Evolutionary conservation across 2,797 vertebrate genomes (phyloP), one percentile per base, ranked within the genome.

Genomic region (Bradypodion pumilum): DNA sequence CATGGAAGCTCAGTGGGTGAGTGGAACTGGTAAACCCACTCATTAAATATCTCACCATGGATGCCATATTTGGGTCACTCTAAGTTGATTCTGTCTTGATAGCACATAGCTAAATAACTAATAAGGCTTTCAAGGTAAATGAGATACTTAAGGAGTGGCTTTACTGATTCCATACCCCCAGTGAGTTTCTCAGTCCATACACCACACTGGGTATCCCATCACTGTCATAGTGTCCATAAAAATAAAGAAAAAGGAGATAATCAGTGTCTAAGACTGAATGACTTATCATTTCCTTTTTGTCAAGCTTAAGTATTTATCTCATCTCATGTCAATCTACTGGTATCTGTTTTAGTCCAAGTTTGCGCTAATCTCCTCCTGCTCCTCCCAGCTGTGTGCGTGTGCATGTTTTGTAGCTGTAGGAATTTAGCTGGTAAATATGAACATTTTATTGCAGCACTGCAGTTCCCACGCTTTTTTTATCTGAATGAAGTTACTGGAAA

Each of bases 401-500:
- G 68, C 19, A 42, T 12, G 70, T n/a, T 21, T 35, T 74, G 23
- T 85, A 52, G 37, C 19, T 42, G 25, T 59, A 59, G 32, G 66
- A 74, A 82, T 80, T 77, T 77, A 49, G 77, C 37, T 75, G n/a
- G 68, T 59, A 72, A 77, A 78, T 40, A 42, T 62, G 44, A 59
- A 81, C 0, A 0, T 72, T 91, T 93, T 91, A 83, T 25, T 90
- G 16, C 23, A 83, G 59, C 72, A 74, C 68, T 82, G 66, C 75
- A 79, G 68, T 89, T 74, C 76, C 70, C 0, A 1, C 21, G 82
- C 89, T 32, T 78, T 1, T n/a, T 25, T 4, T 65, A 32, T 27
- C 60, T 46, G 60, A 79, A 37, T 77, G 80, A 86, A 32, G 82
- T 2, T 21, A 46, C 37, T 69, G 89, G 87, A 90, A 92, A 88